phyloP scores from a whole-genome alignment of 92 coral and sea anemone genomes.

The Chrysogorgia sp. region DNA sequence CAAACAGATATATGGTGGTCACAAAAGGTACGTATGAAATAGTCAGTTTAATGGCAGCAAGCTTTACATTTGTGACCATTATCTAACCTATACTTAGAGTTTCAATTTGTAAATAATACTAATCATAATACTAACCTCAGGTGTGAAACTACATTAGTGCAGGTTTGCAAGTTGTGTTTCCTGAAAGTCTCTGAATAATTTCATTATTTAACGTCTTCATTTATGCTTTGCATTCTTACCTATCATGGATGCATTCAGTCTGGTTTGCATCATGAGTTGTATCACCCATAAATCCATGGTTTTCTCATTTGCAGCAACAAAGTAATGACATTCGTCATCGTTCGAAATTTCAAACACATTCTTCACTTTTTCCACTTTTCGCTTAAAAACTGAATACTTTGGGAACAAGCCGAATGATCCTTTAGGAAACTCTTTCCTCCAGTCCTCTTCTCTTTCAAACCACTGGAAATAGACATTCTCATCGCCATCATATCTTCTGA shows the following conservation, averaged over 20 bases:
- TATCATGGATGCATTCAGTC: conserved; percentile 77
- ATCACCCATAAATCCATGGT: conserved; percentile 96
- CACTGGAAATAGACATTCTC: conserved; percentile 91
- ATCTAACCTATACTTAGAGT: too few relatives aligned
- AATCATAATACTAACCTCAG: too few relatives aligned
- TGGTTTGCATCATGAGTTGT: conserved; percentile 94
- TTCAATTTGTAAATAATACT: background rate
- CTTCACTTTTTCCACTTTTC: conserved; percentile 73
- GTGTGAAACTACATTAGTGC: too few relatives aligned
- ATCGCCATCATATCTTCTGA: conserved; percentile 78
- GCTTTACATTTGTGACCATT: too few relatives aligned
- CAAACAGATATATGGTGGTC: too few relatives aligned
- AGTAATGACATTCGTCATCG: conserved; percentile 72
- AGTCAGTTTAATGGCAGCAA: too few relatives aligned
- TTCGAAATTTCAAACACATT: conserved; percentile 83
- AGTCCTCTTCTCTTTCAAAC: conserved; percentile 93
- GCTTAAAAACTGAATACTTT: conserved; percentile 82
- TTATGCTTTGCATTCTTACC: conserved; percentile 56
- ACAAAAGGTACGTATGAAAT: too few relatives aligned
- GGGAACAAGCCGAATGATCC: conserved; percentile 90
- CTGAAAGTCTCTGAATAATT: too few relatives aligned
- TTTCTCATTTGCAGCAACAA: conserved; percentile 89
- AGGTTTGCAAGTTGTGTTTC: too few relatives aligned
- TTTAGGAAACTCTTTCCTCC: conserved; percentile 83
- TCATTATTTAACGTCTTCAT: too few relatives aligned